A percentile compares a stretch with the other conserved stretches of the same genome.
Evolutionary conservation across 2,888 invertebrate genomes (phyloP).

Genomic region (Dryococelus australis): DNA sequence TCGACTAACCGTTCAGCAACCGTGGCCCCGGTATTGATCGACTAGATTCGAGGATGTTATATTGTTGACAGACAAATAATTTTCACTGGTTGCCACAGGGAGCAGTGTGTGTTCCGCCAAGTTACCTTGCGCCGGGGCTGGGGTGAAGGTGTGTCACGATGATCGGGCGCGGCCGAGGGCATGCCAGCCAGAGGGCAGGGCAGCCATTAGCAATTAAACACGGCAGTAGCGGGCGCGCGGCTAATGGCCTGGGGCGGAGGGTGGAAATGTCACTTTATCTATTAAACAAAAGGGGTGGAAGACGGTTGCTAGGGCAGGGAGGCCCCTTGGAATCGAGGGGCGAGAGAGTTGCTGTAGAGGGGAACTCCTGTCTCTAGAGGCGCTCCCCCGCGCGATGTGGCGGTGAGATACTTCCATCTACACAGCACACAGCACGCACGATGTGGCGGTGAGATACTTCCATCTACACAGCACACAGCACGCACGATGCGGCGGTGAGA

Average conservation of each 20-base stretch:
- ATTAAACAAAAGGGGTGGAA: constrained; percentile 30
- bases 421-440: background rate
- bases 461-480: background rate
- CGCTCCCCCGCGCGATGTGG: background rate
- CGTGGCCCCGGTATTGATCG: no score
- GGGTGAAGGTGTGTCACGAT: no score
- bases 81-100: no score
- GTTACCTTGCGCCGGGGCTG: no score
- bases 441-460: background rate
- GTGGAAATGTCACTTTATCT: constrained; percentile 29
- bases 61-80: no score
- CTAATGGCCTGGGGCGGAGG: background rate
- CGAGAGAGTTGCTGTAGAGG: background rate
- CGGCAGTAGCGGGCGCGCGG: background rate
- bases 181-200: background rate
- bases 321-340: background rate
- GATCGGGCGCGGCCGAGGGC: background rate
- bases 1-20: no score
- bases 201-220: background rate
- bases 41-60: no score
- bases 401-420: background rate
- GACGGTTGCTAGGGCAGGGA: background rate
- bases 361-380: background rate
- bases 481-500: background rate
- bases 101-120: no score